Evolutionary conservation across 1,140 invertebrate genomes (phyloP), one percentile per base, ranked within the genome.

Genomic region (Rhopalosiphum padi): DNA sequence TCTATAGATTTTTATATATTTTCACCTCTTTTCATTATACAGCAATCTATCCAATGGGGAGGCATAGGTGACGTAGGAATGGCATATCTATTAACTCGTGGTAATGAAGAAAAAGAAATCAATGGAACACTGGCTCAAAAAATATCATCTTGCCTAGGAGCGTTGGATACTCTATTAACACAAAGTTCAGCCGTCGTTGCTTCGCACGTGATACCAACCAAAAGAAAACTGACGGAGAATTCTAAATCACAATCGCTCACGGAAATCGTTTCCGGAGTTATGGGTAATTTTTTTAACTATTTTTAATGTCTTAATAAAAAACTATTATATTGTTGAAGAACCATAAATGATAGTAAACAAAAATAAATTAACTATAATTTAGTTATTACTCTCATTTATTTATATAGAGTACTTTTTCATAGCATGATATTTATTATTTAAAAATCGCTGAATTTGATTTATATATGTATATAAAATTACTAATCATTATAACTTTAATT

Each of bases 11-110:
- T 37, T 15, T 85, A 4, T 90, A 51, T 43, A 6, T 18, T n/a
- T 25, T 7, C n/a, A 91, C 2, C 41, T 21, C 22, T 22, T 60
- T 68, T 68, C 9, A 87, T 55, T 7, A 18, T 0, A 91, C 18
- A 94, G 94, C 55, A 88, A 87, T 91, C 94, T 22, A 94, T 94
- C 0, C 94, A 94, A 90, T 94, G 94, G 94, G 94, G 94, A 51
- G 89, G 82, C 25, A 90, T 94, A 3, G 93, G 83, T 15, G 94
- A 94, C 25, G 94, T 94, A 15, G 94, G 94, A 18, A 94, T 94
- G 91, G 91, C 91, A 11, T 93, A 93, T n/a, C 23, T 30, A n/a
- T 55, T 93, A 55, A 86, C 48, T 55, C 91, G 82, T 8, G 91
- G 91, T 21, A 86, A 93, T 2, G 91, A 93, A n/a, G 91, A 93